phyloP scores from a whole-genome alignment of 1,140 invertebrate genomes.

The Calephelis nemesis region DNA sequence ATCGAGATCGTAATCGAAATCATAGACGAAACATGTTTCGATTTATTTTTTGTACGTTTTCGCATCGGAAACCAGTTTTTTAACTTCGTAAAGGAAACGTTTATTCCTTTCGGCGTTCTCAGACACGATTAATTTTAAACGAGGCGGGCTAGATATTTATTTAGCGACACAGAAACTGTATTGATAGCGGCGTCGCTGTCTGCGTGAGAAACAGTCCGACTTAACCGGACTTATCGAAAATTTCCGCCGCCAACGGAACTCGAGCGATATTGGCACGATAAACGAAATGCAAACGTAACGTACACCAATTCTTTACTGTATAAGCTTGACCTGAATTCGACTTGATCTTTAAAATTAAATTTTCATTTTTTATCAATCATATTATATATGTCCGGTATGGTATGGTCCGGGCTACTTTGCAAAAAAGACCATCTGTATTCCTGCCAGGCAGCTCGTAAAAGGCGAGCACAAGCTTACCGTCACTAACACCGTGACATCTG shows the following conservation, averaged over 20 bases:
- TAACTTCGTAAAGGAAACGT: neutral
- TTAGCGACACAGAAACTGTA: conserved; percentile 30
- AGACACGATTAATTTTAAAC: conserved; percentile 11
- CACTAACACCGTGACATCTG: too few species aligned
- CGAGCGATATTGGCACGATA: conserved; percentile 22
- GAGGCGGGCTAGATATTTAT: conserved; percentile 6
- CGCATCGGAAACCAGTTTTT: neutral
- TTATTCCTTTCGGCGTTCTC: conserved; percentile 4
- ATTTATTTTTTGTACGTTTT: neutral
- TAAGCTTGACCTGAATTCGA: neutral
- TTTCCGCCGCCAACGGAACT: conserved; percentile 42
- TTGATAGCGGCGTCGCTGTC: conserved; percentile 25
- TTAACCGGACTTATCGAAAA: conserved; percentile 49
- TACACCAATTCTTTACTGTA: conserved; percentile 3
- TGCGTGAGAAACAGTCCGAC: conserved; percentile 30
- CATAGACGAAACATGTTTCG: neutral
- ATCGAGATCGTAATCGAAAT: neutral
- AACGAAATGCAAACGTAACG: conserved; percentile 19
- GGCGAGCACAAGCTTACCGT: too few species aligned
- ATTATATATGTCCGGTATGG: too few species aligned
- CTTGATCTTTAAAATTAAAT: neutral
- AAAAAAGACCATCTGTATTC: too few species aligned
- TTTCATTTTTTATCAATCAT: neutral
- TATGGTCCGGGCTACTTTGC: too few species aligned
- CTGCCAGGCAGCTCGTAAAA: too few species aligned